Base-by-base conservation (phyloP, 37 sponge, comb jelly and placozoan species). In the Agelas oroides region DNA sequence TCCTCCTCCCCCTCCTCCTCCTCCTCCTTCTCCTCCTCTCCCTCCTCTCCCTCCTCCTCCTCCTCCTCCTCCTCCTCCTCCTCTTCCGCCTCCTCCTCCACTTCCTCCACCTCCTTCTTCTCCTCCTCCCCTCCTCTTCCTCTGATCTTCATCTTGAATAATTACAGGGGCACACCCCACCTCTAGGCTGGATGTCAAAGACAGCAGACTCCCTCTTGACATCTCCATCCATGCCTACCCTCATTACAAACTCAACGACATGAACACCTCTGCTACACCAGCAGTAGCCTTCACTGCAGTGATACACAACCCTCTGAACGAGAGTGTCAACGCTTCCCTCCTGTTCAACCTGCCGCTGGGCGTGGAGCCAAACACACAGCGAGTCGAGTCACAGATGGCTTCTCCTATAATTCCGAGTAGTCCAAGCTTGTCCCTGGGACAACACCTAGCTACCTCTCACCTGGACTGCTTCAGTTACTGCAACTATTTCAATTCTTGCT, bases 251-350 rank as follows among this genome's bases (percentile, higher is more conserved):
- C 33, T 37, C 21, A 35, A 58, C 1, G 76, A 76, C 76, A 76
- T 76, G 76, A 76, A 76, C 76, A 76, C 59, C 33, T 76, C 76
- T 18, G 76, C 76, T 34, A 76, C 76, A 24, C 76, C 76, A 30
- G 61, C 76, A 15, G 76, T 76, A 2, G 76, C 76, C 59, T 76
- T 76, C 59, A 76, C 76, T 28, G 76, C 76, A 31, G 37, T 58
- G n/a, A 27, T 76, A 30, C 31, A 2, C 20, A 76, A 76, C 36
- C 31, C 76, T 33, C 58, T 58, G 33, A 21, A n/a, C 20, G 59
- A 76, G 34, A 31, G 19, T 20, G 35, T 76, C 34, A 76, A 55
- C 5, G 37, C 76, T 20, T 76, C 76, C 31, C 32, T 76, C 76
- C 54, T 76, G 59, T 33, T 76, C 76, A 76, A 76, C 59, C 59